A percentile compares a stretch with the other conserved stretches of the same genome.
These are phyloP conservation scores for Phortica variegata DNA, from an alignment of 1,140 invertebrate genomes.

Conservation along the genomic window DNA sequence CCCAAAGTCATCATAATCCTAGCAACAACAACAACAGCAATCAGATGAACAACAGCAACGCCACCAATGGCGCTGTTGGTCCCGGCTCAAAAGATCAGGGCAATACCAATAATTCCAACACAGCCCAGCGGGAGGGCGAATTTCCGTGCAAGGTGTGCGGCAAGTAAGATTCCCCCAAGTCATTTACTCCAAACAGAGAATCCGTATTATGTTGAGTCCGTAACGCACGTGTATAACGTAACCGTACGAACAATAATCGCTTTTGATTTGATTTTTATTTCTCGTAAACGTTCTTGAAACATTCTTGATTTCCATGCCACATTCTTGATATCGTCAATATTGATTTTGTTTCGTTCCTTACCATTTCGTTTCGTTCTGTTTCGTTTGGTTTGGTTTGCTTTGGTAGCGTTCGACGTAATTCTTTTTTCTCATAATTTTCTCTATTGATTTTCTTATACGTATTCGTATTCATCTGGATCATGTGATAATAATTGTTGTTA, in stretches of 20 bases:
- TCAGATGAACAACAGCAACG: conserved; percentile 13
- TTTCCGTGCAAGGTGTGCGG: conserved; percentile 96
- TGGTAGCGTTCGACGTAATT: too few relatives aligned
- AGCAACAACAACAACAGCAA: conserved; percentile 3
- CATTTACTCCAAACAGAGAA: conserved; percentile 28
- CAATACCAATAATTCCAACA: conserved; percentile 13
- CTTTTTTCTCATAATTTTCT: conserved; percentile 4
- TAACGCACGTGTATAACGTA: conserved; percentile 52
- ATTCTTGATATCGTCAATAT: conserved; percentile 6
- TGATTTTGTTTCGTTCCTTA: conserved; percentile 1
- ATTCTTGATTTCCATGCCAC: conserved; percentile 2
- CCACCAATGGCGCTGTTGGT: conserved; percentile 1
- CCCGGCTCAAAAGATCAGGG: not conserved
- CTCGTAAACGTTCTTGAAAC: conserved; percentile 15
- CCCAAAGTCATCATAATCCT: conserved; percentile 1
- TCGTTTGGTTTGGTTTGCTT: not conserved
- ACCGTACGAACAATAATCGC: not conserved
- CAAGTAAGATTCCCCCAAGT: conserved; percentile 81
- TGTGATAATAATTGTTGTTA: conserved; percentile 55
- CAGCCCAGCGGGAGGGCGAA: conserved; percentile 59
- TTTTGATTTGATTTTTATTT: conserved; percentile 1
- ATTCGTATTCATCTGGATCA: conserved; percentile 26
- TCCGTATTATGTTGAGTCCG: conserved; percentile 49
- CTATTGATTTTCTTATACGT: conserved; percentile 11
- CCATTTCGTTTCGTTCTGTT: conserved; percentile 4